Conservation (phyloP, 2,113 vertebrate genomes). For the Chlorodrepanis virens region DNA sequence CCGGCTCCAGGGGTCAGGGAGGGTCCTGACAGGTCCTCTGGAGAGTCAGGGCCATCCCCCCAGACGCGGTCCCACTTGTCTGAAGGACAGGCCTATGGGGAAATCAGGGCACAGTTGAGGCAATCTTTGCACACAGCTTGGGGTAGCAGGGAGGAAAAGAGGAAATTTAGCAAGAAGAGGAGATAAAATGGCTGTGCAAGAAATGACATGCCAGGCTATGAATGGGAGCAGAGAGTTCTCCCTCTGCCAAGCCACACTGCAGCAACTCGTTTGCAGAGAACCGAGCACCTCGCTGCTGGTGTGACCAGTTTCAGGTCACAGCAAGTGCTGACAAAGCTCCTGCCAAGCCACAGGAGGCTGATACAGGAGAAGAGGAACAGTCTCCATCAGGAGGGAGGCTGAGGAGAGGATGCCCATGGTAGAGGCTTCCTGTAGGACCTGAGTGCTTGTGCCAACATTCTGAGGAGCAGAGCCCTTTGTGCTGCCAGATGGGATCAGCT, state of each 20-base stretch:
- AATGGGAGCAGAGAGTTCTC: not conserved
- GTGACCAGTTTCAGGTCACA: conserved; percentile 49
- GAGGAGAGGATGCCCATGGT: not conserved
- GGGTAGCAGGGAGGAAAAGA: not conserved
- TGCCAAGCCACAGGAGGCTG: conserved; percentile 11
- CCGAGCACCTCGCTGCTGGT: not conserved
- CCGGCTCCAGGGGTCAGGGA: accelerated
- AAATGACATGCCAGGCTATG: not conserved
- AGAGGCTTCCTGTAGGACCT: not conserved
- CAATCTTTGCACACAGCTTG: not conserved
- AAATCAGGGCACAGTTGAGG: not conserved
- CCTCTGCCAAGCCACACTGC: conserved; percentile 34
- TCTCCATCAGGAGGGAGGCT: not conserved
- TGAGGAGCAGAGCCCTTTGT: not conserved
- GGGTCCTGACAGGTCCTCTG: not conserved
- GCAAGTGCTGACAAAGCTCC: conserved; percentile 28
- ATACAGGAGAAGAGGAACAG: not conserved
- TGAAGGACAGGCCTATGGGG: not conserved
- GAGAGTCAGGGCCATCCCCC: not conserved
- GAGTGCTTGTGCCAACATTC: not conserved
- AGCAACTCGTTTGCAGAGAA: not conserved
- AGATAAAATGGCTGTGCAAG: conserved; percentile 8
- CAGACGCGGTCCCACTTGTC: not conserved
- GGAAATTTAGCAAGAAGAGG: not conserved
- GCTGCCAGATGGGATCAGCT: not conserved